Evolutionary conservation across 2,113 vertebrate species (phyloP).

Genomic region (Syngnathus floridae): DNA sequence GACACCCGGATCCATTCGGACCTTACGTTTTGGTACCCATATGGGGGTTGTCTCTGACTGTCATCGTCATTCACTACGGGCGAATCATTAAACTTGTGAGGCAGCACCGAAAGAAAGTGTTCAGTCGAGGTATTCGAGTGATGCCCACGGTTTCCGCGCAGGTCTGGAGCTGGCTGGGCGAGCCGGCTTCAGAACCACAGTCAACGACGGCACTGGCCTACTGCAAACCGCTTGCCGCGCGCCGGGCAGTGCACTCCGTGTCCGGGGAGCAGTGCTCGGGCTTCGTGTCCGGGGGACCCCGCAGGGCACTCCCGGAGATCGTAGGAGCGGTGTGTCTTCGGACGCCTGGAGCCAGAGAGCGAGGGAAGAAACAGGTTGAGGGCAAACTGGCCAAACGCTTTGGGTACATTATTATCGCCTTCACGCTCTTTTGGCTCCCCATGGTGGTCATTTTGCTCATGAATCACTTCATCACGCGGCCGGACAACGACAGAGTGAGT

Average conservation of each 20-base stretch:
- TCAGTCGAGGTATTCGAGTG: conserved; percentile 42
- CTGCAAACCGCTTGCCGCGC: not conserved
- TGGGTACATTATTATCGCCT: conserved; percentile 58
- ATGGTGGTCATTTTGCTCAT: conserved; percentile 51
- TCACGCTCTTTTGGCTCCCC: conserved; percentile 59
- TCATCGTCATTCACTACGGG: conserved; percentile 56
- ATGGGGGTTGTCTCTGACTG: conserved; percentile 41
- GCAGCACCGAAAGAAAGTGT: conserved; percentile 52
- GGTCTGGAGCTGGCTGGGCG: conserved; percentile 16
- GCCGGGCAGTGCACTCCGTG: conserved; percentile 11
- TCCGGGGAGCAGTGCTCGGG: conserved; percentile 2
- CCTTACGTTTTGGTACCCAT: conserved; percentile 54
- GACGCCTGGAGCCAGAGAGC: conserved; percentile 44
- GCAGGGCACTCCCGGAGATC: conserved; percentile 30
- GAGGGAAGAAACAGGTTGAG: conserved; percentile 55
- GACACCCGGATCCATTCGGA: conserved; percentile 38
- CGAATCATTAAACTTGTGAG: conserved; percentile 54
- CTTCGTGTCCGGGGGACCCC: not conserved
- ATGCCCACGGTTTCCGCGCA: conserved; percentile 22
- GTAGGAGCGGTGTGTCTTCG: conserved; percentile 59
- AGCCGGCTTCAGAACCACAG: conserved; percentile 7
- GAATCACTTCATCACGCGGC: conserved; percentile 28
- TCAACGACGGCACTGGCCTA: not conserved
- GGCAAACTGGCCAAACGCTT: conserved; percentile 60
- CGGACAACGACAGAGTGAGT: conserved; percentile 37